Percentiles rank a stretch among this genome's conserved stretches.
Evolutionary conservation across 1,140 invertebrate genomes (phyloP).

Genomic region (Oncopeltus fasciatus): DNA sequence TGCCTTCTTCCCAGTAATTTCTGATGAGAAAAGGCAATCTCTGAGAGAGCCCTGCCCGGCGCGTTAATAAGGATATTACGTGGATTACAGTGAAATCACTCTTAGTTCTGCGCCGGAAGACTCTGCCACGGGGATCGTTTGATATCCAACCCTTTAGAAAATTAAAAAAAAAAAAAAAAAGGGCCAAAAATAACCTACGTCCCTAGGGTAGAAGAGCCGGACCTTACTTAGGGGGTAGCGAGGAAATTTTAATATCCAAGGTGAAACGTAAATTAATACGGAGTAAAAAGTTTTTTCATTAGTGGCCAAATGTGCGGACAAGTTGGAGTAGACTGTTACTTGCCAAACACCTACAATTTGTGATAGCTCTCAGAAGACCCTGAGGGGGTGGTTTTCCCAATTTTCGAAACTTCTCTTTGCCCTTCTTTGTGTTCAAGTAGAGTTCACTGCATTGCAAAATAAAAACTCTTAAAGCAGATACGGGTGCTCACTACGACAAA

Average conservation of each 20-base stretch:
- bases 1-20: not conserved
- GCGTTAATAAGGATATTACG: conserved; percentile 19
- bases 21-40: conserved; percentile 16
- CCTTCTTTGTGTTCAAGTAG: no score
- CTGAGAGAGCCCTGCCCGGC: not conserved
- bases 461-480: no score
- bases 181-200: no score
- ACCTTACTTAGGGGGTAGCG: not conserved
- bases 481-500: no score
- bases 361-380: no score
- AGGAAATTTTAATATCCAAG: conserved; percentile 18
- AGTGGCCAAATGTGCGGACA: not conserved
- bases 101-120: no score
- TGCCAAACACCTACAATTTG: no score
- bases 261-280: conserved; percentile 17
- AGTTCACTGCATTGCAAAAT: no score
- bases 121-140: conserved; percentile 11
- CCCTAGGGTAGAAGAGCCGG: no score
- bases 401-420: no score
- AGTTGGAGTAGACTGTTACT: no score
- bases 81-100: conserved; percentile 15
- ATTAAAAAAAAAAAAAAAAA: conserved; percentile 19
- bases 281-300: conserved; percentile 17
- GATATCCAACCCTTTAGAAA: conserved; percentile 16
- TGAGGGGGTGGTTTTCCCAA: no score